These are phyloP conservation scores for Drosophila truncata DNA, from an alignment of 1,140 invertebrate genomes.

Conservation along the genomic window DNA sequence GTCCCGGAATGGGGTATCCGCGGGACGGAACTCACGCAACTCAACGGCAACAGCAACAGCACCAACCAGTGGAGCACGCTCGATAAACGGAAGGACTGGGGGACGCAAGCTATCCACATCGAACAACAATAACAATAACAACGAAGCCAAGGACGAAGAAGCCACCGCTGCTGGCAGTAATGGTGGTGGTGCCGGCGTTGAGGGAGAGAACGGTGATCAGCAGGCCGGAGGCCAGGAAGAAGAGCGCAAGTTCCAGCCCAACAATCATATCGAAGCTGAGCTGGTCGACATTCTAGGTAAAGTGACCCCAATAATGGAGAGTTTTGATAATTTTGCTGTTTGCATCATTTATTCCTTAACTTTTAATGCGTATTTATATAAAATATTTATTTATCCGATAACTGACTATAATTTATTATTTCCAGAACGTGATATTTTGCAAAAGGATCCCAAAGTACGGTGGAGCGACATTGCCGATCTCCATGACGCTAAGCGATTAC, in stretches of 20 bases:
- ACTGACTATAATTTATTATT: too few species aligned
- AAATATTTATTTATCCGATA: neutral
- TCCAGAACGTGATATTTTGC: slow-evolving; percentile 97
- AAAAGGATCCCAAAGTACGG: slow-evolving; percentile 98
- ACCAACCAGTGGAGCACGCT: slow-evolving; percentile 40
- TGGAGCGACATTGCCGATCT: slow-evolving; percentile 99
- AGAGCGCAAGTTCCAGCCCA: slow-evolving; percentile 95
- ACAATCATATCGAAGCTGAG: slow-evolving; percentile 94
- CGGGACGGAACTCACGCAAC: slow-evolving; percentile 31
- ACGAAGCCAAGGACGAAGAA: slow-evolving; percentile 62
- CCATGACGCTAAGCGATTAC: slow-evolving; percentile 95
- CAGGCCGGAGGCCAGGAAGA: slow-evolving; percentile 86
- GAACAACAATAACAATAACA: slow-evolving; percentile 52
- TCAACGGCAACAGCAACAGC: slow-evolving; percentile 36
- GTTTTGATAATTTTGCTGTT: neutral
- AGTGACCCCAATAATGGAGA: neutral
- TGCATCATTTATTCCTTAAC: neutral
- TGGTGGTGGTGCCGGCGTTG: slow-evolving; percentile 38
- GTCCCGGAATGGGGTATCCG: slow-evolving; percentile 37
- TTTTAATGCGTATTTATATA: neutral
- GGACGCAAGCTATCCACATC: slow-evolving; percentile 73
- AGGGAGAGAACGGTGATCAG: slow-evolving; percentile 86
- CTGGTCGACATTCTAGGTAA: slow-evolving; percentile 96
- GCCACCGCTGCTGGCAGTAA: slow-evolving; percentile 43
- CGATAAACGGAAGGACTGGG: slow-evolving; percentile 51